A percentile compares a stretch with the other conserved stretches of the same genome.
Conservation (phyloP, 2,888 invertebrate species). For the Lepidochitona cinerea region DNA sequence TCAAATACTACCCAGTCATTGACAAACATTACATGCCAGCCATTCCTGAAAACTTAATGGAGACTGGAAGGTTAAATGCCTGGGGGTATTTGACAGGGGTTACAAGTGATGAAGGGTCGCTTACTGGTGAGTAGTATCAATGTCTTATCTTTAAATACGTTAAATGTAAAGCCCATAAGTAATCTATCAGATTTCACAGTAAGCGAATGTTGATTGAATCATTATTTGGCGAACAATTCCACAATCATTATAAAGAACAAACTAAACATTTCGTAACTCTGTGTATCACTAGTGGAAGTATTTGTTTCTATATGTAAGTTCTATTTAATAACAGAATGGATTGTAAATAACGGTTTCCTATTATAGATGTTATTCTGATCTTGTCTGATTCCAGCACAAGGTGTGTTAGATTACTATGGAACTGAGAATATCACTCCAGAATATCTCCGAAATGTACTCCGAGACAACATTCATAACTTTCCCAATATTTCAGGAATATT, state of each 20-base stretch:
- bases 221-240: too few species aligned
- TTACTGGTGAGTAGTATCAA: background rate
- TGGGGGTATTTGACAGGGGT: background rate
- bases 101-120: background rate
- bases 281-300: too few species aligned
- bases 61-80: background rate
- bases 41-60: background rate
- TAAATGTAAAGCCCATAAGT: too few species aligned
- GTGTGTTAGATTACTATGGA: background rate
- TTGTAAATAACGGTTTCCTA: too few species aligned
- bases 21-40: background rate
- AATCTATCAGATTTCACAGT: too few species aligned
- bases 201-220: too few species aligned
- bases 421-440: background rate
- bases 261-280: too few species aligned
- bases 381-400: background rate
- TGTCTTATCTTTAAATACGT: too few species aligned
- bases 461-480: background rate
- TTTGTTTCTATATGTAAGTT: too few species aligned
- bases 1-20: background rate
- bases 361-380: too few species aligned
- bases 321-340: too few species aligned
- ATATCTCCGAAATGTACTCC: background rate
- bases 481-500: background rate
- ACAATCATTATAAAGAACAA: too few species aligned